Evolutionary conservation across 2,797 vertebrate genomes (phyloP), one percentile per base, ranked within the genome.

Genomic region (Petrocephalus schoutedeni): DNA sequence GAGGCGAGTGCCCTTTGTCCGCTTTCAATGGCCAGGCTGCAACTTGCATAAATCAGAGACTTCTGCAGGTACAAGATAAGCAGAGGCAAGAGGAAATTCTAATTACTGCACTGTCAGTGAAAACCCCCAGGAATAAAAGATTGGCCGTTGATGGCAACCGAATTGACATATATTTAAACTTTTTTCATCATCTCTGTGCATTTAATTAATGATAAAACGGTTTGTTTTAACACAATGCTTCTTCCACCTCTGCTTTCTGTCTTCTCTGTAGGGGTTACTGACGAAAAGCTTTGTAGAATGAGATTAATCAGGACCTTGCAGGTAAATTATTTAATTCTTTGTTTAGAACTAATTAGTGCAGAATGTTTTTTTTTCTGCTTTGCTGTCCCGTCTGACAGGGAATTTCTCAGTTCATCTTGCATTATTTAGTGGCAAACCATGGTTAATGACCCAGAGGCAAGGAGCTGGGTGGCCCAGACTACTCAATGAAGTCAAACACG

Each of bases 161-260:
- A 88, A 91, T 86, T 86, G 86, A 88, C 80, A 89, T 49, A 41
- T 86, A 41, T 86, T 59, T 87, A 89, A 41, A 90, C 89, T 28
- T 85, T 88, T 91, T 82, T 77, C 56, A 83, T 56, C 88, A 41
- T 49, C 89, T 91, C 90, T 91, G 89, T 89, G 86, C 90, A 88
- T 89, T 92, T 92, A 93, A 92, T 93, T 92, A 90, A 92, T 91
- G 91, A 93, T 93, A 80, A 91, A 91, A 91, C 21, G 58, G 80
- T 56, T 87, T 89, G 84, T 89, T 54, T n/a, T 64, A 87, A 91
- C 82, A 64, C 32, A 85, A 64, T 49, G 49, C 41, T 49, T 84
- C 77, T 23, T 21, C 45, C 54, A 58, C 36, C 28, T 85, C 19
- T 54, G 57, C 41, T 61, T 64, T 32, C 56, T 54, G 58, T 64